phyloP scores from a whole-genome alignment of 2,888 invertebrate species.

The Pecten maximus region DNA sequence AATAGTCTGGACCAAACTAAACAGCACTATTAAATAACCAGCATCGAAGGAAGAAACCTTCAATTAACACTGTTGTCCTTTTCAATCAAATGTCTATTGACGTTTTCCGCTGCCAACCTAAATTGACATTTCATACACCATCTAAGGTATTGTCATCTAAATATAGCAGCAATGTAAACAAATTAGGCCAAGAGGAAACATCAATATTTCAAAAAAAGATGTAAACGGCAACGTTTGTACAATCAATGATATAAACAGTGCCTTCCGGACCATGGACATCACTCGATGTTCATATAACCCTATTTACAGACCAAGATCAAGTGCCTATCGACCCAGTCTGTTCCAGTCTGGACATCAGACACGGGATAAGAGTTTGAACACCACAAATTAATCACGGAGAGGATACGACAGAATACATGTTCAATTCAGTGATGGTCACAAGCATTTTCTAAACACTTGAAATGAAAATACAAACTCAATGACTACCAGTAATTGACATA shows the following conservation, averaged over 20 bases:
- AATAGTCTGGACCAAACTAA: not conserved
- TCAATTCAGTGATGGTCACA: not conserved
- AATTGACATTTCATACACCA: not conserved
- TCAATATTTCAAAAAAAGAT: not conserved
- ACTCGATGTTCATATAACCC: not conserved
- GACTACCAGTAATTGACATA: not conserved
- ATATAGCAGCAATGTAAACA: not conserved
- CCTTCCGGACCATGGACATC: not conserved
- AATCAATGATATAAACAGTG: not conserved
- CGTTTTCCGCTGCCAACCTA: not conserved
- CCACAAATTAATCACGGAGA: not conserved
- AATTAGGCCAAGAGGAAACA: not conserved
- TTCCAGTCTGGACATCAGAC: not conserved
- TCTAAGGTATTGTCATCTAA: not conserved
- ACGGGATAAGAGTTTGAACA: not conserved
- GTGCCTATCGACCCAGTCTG: not conserved
- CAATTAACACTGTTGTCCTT: slow-evolving; percentile 19
- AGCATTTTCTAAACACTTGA: not conserved
- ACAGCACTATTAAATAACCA: not conserved
- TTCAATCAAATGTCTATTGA: slow-evolving; percentile 24
- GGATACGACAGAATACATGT: not conserved
- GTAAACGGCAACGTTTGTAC: not conserved
- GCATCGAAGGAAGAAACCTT: not conserved
- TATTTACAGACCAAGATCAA: not conserved
- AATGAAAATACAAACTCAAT: not conserved